Base-by-base conservation (phyloP, 2,888 invertebrate species). In the Choreutis nemorana region DNA sequence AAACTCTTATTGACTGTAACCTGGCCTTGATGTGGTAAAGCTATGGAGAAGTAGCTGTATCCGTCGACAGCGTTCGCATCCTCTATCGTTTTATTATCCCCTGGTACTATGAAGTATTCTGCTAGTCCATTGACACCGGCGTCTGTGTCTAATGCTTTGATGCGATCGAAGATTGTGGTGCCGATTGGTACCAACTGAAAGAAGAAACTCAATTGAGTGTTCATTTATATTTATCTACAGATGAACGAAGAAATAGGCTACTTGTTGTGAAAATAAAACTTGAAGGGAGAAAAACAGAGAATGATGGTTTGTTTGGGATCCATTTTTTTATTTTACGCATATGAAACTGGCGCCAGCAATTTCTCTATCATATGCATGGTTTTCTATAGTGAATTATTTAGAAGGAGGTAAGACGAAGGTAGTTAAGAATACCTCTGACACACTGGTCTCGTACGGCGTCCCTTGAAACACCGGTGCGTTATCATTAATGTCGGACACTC, bases 341-440 rank as follows among this genome's bases (percentile, higher is more conserved):
- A n/a, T n/a, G n/a, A n/a, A n/a, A n/a, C n/a, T n/a, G n/a, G n/a
- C n/a, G n/a, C n/a, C n/a, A n/a, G n/a, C n/a, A n/a, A n/a, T n/a
- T n/a, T n/a, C n/a, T n/a, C n/a, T n/a, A n/a, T n/a, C n/a, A n/a
- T n/a, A n/a, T n/a, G n/a, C n/a, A n/a, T n/a, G n/a, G n/a, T n/a
- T n/a, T n/a, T n/a, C n/a, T n/a, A n/a, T n/a, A n/a, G n/a, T n/a
- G n/a, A n/a, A n/a, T n/a, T n/a, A n/a, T n/a, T n/a, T n/a, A n/a
- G n/a, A n/a, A n/a, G n/a, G n/a, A n/a, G n/a, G n/a, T n/a, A n/a
- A n/a, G n/a, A n/a, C n/a, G n/a, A n/a, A n/a, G n/a, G n/a, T n/a
- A n/a, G n/a, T n/a, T n/a, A n/a, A n/a, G n/a, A n/a, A n/a, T 79
- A 94, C 93, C 87, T 94, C 94, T 15, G 93, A 87, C 41, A 94